phyloP scores from a whole-genome alignment of 2,797 vertebrate species.

The Otolemur crassicaudatus region DNA sequence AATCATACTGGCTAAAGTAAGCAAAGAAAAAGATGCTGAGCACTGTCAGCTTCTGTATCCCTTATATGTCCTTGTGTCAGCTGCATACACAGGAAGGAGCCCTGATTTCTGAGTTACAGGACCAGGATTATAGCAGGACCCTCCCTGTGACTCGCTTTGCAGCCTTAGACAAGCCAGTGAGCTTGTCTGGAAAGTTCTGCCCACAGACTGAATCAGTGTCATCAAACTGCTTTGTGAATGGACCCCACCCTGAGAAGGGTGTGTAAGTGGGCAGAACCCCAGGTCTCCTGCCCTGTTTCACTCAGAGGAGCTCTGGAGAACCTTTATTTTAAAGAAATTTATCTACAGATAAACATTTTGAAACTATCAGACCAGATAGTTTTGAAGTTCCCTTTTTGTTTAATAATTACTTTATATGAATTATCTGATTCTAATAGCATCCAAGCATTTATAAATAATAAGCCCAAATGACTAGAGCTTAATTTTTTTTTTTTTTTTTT shows the following conservation, averaged over 20 bases:
- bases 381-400: not conserved
- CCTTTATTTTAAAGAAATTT: not conserved
- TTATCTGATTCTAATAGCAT: not conserved
- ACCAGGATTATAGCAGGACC: not conserved
- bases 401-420: slow-evolving; percentile 9
- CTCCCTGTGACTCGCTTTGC: not conserved
- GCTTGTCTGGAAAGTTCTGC: not conserved
- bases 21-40: not conserved
- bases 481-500: too few relatives aligned
- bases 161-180: not conserved
- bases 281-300: not conserved
- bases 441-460: not conserved
- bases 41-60: rapidly evolving
- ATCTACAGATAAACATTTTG: not conserved
- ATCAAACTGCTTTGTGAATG: not conserved
- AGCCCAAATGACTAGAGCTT: not conserved
- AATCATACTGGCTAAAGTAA: not conserved
- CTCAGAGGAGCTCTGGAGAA: not conserved
- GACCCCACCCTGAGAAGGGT: not conserved
- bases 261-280: not conserved
- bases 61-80: not conserved
- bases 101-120: not conserved
- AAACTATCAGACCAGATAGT: not conserved
- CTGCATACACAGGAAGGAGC: not conserved
- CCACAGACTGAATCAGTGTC: not conserved